phyloP scores from a whole-genome alignment of 2,113 vertebrate genomes.

The Mormoops blainvillei region DNA sequence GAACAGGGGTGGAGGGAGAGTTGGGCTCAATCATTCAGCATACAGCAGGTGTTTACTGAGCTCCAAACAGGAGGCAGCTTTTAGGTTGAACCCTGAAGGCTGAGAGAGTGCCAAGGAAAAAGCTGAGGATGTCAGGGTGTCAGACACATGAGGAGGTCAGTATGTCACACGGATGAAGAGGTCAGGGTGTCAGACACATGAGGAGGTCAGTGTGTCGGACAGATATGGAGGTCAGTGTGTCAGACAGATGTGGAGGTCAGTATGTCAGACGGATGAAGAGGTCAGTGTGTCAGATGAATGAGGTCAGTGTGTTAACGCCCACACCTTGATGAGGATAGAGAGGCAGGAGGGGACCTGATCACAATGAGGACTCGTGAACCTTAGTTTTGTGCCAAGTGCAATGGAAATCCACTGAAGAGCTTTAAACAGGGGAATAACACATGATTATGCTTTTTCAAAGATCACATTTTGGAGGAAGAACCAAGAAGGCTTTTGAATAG shows the following conservation, averaged over 20 bases:
- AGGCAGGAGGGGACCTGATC: not conserved
- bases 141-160: not conserved
- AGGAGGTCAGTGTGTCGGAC: not conserved
- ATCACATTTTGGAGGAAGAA: not conserved
- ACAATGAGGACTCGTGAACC: accelerated
- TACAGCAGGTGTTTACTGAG: too few species aligned
- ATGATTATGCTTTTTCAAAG: not conserved
- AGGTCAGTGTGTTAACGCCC: not conserved
- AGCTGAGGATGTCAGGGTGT: not conserved
- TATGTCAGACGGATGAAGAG: not conserved
- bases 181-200: not conserved
- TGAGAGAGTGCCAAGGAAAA: not conserved
- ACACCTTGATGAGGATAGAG: not conserved
- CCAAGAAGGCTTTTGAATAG: not conserved
- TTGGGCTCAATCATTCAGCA: not conserved
- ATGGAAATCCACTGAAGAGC: not conserved
- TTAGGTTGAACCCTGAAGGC: not conserved
- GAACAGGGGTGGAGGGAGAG: not conserved
- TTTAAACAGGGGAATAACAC: not conserved
- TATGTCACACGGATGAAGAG: not conserved
- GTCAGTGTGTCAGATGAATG: too few species aligned
- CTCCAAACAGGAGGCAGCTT: not conserved
- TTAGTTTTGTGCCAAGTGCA: not conserved
- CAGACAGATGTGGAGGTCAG: not conserved
- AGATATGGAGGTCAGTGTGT: not conserved